Conservation (phyloP, 2,113 vertebrate species). For the Anhinga anhinga region DNA sequence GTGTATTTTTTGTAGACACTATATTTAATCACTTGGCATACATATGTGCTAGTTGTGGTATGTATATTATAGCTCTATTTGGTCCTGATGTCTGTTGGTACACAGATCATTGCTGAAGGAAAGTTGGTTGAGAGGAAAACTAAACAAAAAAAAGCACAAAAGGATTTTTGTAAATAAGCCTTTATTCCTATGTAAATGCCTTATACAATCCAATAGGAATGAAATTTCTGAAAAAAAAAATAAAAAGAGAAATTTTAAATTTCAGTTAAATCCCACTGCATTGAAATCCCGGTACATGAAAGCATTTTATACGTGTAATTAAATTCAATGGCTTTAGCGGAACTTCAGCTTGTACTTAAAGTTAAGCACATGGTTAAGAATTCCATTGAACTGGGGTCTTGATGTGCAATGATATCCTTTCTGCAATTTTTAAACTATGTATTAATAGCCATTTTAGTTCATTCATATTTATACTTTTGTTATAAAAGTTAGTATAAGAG, state of each 20-base stretch:
- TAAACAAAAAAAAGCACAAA: background rate
- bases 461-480: background rate
- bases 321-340: background rate
- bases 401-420: background rate
- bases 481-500: background rate
- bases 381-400: background rate
- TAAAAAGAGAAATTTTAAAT: background rate
- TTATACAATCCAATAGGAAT: background rate
- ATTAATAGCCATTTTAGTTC: background rate
- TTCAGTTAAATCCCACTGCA: background rate
- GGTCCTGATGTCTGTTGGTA: rapidly evolving
- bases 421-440: background rate
- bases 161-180: background rate
- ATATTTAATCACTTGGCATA: background rate
- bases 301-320: background rate
- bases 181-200: background rate
- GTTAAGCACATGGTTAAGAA: background rate
- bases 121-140: background rate
- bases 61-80: background rate
- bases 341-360: background rate
- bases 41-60: background rate
- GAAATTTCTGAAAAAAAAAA: background rate
- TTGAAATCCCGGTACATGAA: background rate
- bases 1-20: background rate
- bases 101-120: background rate